These are phyloP conservation scores for Proteles cristata DNA, from an alignment of 2,113 vertebrate genomes.

Conservation along the genomic window DNA sequence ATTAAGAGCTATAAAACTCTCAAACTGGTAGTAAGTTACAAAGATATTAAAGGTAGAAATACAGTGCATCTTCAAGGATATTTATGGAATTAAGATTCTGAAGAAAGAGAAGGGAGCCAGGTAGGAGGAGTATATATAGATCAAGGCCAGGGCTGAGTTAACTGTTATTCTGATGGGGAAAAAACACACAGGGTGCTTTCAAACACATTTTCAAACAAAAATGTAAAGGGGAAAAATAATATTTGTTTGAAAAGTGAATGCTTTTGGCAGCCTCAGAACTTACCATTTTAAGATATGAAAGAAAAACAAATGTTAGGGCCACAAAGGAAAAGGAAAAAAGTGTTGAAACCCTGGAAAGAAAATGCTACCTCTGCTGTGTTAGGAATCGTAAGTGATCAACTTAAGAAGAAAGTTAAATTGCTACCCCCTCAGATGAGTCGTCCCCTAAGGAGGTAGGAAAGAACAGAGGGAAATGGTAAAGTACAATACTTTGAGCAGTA, in stretches of 20 bases:
- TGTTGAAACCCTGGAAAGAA: background rate
- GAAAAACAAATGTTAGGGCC: background rate
- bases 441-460: background rate
- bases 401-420: background rate
- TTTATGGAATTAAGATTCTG: background rate
- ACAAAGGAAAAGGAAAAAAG: background rate
- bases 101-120: background rate
- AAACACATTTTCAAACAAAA: slow-evolving; percentile 39
- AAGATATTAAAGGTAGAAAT: background rate
- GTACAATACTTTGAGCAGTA: background rate
- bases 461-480: background rate
- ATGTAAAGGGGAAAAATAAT: background rate
- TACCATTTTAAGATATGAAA: background rate
- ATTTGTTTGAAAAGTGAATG: background rate
- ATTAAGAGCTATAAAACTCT: background rate
- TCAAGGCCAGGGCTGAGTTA: background rate
- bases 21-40: background rate
- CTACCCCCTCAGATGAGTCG: background rate
- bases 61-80: background rate
- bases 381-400: background rate
- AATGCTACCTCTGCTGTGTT: background rate
- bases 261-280: background rate
- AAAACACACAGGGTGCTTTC: background rate
- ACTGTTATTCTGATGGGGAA: background rate
- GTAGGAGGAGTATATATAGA: background rate